Base-by-base conservation (phyloP, 2,797 vertebrate species). In the Pogoniulus pusillus region DNA sequence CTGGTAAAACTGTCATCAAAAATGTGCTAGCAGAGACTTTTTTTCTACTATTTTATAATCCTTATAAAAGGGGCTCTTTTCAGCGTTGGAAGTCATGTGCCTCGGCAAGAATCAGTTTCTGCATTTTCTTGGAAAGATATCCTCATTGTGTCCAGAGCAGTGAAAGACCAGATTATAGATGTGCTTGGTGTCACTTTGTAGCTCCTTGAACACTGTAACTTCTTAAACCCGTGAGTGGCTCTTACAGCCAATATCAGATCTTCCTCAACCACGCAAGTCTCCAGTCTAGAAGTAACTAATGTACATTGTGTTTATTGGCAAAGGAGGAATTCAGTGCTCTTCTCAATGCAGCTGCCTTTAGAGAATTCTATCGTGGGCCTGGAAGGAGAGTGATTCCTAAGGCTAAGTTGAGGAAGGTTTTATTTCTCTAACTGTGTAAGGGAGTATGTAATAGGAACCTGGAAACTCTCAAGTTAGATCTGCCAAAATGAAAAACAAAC, bases 361-460 rank as follows among this genome's bases (percentile, higher is more conserved):
- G 69, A 80, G 69, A 29, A 29, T 80, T 60, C 68, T 55, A 51
- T 58, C 59, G 17, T 5, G 27, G 30, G 0, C 32, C 39, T 27
- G 57, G 35, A 66, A 70, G 37, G 47, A 69, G 53, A 60, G 16
- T 4, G 57, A 49, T 59, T 66, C 43, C 71, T n/a, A 23, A 71
- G 72, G 49, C 65, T 55, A 62, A 66, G 47, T 32, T 43, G 29
- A 39, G 64, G 37, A 54, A 17, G 20, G 26, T 30, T 76, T 73
- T 29, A 37, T 15, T 0, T 4, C 23, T 3, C 0, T 41, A 29
- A 58, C 0, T 4, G 26, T 3, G 0, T 41, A n/a, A 58, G 9
- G 75, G 14, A 53, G 11, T 26, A 17, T 26, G 24, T 17, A 8
- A 37, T 1, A 45, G 78, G 62, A 69, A 47, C 43, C 22, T 30